Base-by-base conservation (phyloP, 2,888 invertebrate genomes). In the Biston stratarius region DNA sequence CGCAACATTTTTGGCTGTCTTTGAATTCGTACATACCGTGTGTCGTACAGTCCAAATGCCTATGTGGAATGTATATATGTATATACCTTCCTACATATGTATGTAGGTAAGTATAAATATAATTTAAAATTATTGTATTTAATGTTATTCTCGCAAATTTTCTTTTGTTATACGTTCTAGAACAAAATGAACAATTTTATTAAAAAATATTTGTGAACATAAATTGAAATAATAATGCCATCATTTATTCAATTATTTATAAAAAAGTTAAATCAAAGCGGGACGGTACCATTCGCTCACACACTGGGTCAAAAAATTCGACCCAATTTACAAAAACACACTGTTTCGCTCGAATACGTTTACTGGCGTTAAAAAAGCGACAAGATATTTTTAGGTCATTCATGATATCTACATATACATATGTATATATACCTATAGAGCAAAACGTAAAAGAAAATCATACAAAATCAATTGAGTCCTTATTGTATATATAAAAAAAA, bases 251-350 rank as follows among this genome's bases (percentile, higher is more conserved):
- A 53, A 53, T 53, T 53, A 40, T 53, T n/a, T n/a, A 57, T 45
- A 47, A 45, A 34, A 45, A 36, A 14, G 36, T 48, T 48, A 12
- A 51, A 60, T 49, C 24, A 45, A 57, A 45, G 36, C 42, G 51
- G 49, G 40, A n/a, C 49, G 33, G 40, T 40, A 15, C 9, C 14
- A 24, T 11, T 6, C 55, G 11, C 40, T 11, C 49, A 24, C n/a
- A 11, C 36, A 42, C 8, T 52, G n/a, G 53, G 64, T 42, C 40
- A 40, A 53, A 53, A 53, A 59, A 53, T 15, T 15, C 44, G 57
- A 70, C 67, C 65, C 57, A 42, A 69, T 64, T 71, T 63, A 65
- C 61, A 51, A 63, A 64, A 64, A 57, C 48, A 49, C 34, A 38
- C 38, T 5, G 38, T 0, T 9, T 34, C 56, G 38, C 15, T 40